Evolutionary conservation across 2,888 invertebrate species (phyloP).

Genomic region (Agrochola lychnidis): DNA sequence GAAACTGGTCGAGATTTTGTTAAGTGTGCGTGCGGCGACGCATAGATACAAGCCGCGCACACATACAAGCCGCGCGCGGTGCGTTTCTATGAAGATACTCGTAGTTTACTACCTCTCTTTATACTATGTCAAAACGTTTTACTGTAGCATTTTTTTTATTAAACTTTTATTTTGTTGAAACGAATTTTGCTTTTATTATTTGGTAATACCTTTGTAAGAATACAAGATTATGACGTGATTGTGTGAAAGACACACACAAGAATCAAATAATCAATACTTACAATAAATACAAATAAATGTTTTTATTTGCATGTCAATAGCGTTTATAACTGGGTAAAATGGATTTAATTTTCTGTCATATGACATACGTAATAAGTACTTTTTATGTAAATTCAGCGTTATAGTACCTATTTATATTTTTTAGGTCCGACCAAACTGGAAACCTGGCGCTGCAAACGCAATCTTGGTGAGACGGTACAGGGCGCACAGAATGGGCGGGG

Average conservation of each 20-base stretch:
- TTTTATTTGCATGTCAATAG: not conserved
- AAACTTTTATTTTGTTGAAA: not conserved
- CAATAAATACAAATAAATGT: not conserved
- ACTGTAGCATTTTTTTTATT: not conserved
- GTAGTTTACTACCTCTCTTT: no score
- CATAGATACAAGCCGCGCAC: no score
- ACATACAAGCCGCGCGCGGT: no score
- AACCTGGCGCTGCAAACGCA: conserved; percentile 85
- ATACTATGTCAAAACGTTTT: no score
- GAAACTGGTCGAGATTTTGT: no score
- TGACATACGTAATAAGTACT: not conserved
- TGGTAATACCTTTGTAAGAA: not conserved
- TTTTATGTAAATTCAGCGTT: not conserved
- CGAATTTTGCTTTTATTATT: not conserved
- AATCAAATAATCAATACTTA: not conserved
- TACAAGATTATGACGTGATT: not conserved
- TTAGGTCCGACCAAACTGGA: conserved; percentile 86
- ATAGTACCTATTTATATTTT: conserved; percentile 31
- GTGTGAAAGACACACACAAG: not conserved
- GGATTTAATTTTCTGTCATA: not conserved
- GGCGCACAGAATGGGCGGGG: conserved; percentile 80
- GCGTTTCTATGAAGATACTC: no score
- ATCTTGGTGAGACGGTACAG: conserved; percentile 82
- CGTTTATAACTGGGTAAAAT: not conserved
- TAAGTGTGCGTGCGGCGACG: no score